A percentile compares a stretch with the other conserved stretches of the same genome.
phyloP scores from a whole-genome alignment of 2,888 invertebrate genomes.

The Isoperla grammatica region DNA sequence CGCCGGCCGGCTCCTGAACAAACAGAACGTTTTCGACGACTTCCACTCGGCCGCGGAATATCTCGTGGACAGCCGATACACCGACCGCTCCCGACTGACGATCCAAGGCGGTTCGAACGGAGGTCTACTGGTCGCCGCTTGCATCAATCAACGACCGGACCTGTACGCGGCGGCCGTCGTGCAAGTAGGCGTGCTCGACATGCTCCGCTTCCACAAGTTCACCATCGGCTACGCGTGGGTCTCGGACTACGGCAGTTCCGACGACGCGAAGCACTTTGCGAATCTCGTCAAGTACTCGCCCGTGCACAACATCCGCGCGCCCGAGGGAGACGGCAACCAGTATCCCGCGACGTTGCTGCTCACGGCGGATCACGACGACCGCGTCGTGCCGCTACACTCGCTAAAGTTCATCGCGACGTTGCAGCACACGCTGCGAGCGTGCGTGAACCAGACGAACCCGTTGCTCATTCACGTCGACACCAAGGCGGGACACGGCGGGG shows the following conservation, averaged over 20 bases:
- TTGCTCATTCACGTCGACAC: slow-evolving; percentile 86
- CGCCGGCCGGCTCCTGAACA: slow-evolving; percentile 81
- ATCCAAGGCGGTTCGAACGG: slow-evolving; percentile 98
- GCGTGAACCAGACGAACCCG: slow-evolving; percentile 64
- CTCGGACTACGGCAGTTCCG: slow-evolving; percentile 91
- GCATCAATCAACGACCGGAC: slow-evolving; percentile 91
- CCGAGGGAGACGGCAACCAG: slow-evolving; percentile 50
- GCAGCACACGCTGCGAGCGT: slow-evolving; percentile 64
- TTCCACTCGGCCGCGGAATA: slow-evolving; percentile 90
- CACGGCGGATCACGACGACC: slow-evolving; percentile 98
- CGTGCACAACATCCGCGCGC: slow-evolving; percentile 79
- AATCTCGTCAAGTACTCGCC: slow-evolving; percentile 87
- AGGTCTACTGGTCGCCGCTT: slow-evolving; percentile 91
- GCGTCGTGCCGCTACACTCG: slow-evolving; percentile 96
- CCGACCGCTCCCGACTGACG: slow-evolving; percentile 63
- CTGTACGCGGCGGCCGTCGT: slow-evolving; percentile 88
- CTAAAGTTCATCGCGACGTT: slow-evolving; percentile 90
- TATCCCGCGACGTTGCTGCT: slow-evolving; percentile 89
- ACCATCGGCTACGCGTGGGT: slow-evolving; percentile 97
- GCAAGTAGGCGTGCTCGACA: slow-evolving; percentile 95
- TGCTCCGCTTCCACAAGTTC: slow-evolving; percentile 96
- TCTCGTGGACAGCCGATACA: slow-evolving; percentile 75
- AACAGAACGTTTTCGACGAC: slow-evolving; percentile 97
- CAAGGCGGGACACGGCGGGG: slow-evolving; percentile 94
- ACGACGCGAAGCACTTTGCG: slow-evolving; percentile 78